A percentile compares a stretch with the other conserved stretches of the same genome.
phyloP scores from a whole-genome alignment of 2,888 invertebrate genomes.

The Latheticus oryzae region DNA sequence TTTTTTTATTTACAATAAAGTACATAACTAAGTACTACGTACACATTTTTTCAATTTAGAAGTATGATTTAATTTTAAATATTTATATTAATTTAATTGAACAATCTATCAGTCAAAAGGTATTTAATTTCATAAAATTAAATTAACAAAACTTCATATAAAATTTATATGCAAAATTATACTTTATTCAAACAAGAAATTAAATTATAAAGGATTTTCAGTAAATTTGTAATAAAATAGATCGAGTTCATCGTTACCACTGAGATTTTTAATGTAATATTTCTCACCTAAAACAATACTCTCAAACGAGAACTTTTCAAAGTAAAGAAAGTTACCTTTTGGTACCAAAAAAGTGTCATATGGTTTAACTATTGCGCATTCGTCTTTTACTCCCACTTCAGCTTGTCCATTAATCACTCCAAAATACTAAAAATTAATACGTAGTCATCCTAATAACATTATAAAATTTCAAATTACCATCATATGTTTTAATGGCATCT shows the following conservation, averaged over 20 bases:
- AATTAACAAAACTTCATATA: too few species aligned
- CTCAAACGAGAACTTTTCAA: background rate
- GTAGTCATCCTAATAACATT: background rate
- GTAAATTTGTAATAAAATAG: too few species aligned
- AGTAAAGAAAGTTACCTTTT: slow-evolving; percentile 8
- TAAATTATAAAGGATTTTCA: too few species aligned
- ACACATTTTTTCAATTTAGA: too few species aligned
- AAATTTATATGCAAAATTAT: too few species aligned
- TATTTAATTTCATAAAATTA: too few species aligned
- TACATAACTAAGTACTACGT: too few species aligned
- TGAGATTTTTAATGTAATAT: slow-evolving; percentile 1
- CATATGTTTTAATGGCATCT: background rate
- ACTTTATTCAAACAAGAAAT: too few species aligned
- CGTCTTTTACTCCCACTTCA: background rate
- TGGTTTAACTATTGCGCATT: background rate
- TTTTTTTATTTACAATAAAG: too few species aligned
- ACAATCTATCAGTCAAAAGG: too few species aligned
- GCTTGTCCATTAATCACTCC: slow-evolving; percentile 9
- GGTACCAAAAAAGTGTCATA: slow-evolving; percentile 3
- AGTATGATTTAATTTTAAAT: too few species aligned
- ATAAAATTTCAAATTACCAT: background rate
- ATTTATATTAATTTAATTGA: too few species aligned
- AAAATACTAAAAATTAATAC: slow-evolving; percentile 7
- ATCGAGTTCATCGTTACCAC: background rate
- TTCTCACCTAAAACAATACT: background rate